These are phyloP conservation scores for Delphinus delphis DNA, from an alignment of 2,113 vertebrate species.

Conservation along the genomic window DNA sequence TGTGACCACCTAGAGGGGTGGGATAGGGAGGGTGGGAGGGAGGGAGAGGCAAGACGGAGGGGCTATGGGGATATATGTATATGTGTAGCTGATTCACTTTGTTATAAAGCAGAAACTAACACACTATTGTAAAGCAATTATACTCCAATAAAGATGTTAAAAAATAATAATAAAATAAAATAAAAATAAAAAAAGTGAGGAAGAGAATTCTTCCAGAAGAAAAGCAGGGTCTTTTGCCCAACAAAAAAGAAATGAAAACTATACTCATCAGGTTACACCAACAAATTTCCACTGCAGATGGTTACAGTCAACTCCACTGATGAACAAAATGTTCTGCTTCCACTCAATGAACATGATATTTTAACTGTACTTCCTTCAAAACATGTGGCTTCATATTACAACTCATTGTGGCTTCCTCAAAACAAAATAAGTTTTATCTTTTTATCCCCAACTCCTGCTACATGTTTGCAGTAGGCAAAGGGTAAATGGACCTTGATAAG, in stretches of 20 bases:
- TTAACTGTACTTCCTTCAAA: not conserved
- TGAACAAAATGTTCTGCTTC: not conserved
- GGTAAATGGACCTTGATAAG: not conserved
- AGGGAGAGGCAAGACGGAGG: accelerated
- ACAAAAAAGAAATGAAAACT: not conserved
- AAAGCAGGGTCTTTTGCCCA: too few relatives aligned
- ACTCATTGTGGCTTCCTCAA: not conserved
- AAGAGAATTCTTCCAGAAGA: not conserved
- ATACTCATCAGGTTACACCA: not conserved
- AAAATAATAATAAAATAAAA: too few relatives aligned
- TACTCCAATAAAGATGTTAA: too few relatives aligned
- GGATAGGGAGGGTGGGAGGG: too few relatives aligned
- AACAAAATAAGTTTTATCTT: not conserved
- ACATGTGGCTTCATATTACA: not conserved
- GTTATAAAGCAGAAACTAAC: too few relatives aligned
- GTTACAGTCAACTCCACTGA: not conserved
- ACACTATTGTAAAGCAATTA: too few relatives aligned
- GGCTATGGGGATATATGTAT: accelerated
- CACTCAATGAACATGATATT: not conserved
- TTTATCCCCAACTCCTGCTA: not conserved
- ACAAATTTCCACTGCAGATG: not conserved
- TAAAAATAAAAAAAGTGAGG: not conserved
- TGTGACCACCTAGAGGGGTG: too few relatives aligned
- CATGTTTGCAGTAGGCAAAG: not conserved
- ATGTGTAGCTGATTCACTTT: too few relatives aligned